These are phyloP conservation scores for Sinosuthora webbiana DNA, from an alignment of 2,113 vertebrate species.

Conservation along the genomic window DNA sequence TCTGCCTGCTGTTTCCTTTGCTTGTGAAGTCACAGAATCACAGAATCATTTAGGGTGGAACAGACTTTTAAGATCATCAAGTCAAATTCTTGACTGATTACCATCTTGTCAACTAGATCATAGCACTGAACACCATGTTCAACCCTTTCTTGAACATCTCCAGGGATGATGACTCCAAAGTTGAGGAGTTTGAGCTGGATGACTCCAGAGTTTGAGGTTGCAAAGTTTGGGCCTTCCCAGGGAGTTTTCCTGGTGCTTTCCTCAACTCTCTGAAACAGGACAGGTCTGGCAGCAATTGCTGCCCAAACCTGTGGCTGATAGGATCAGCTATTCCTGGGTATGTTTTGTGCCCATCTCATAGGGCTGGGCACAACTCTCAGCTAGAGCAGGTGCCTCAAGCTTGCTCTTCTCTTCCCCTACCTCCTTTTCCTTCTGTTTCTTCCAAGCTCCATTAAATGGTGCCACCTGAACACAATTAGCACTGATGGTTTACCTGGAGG, in stretches of 20 bases:
- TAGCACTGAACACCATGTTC: background rate
- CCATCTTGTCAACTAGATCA: background rate
- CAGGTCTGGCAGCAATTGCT: background rate
- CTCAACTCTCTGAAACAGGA: rapidly evolving
- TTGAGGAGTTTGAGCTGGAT: background rate
- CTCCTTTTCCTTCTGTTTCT: background rate
- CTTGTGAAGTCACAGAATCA: background rate
- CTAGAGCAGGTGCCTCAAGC: background rate
- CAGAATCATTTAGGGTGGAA: background rate
- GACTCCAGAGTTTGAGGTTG: background rate
- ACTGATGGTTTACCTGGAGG: background rate
- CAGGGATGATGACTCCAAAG: background rate
- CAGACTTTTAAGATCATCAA: background rate
- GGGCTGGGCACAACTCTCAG: rapidly evolving
- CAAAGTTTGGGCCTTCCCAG: background rate
- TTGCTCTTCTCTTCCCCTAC: background rate
- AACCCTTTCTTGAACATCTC: background rate
- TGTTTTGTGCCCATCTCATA: rapidly evolving
- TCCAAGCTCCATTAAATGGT: background rate
- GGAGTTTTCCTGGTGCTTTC: background rate
- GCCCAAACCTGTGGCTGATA: rapidly evolving
- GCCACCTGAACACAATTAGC: background rate
- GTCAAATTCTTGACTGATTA: background rate
- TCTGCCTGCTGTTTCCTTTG: background rate
- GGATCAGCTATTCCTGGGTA: background rate